Evolutionary conservation across 2,797 vertebrate species (phyloP).

Genomic region (Numenius phaeopus): DNA sequence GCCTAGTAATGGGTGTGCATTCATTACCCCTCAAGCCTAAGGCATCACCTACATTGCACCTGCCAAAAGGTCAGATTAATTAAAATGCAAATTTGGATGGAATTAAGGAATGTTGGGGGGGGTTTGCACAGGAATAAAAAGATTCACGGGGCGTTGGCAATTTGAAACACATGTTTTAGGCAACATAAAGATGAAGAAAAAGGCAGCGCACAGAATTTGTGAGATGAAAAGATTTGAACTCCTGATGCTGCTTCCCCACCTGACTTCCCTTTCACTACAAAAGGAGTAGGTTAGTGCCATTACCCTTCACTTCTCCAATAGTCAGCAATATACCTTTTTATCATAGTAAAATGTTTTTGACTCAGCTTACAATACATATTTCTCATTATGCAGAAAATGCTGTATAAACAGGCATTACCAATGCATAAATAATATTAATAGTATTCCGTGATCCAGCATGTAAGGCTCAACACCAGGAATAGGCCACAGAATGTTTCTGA

Average conservation of each 20-base stretch:
- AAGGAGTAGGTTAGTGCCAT: not conserved
- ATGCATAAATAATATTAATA: not conserved
- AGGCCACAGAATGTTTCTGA: not conserved
- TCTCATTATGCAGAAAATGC: not conserved
- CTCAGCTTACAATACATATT: not conserved
- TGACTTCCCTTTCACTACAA: not conserved
- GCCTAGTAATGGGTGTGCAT: not conserved
- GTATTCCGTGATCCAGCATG: not conserved
- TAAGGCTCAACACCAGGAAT: not conserved
- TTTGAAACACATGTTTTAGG: not conserved
- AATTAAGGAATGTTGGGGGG: not conserved
- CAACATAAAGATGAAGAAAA: not conserved
- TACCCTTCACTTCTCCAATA: not conserved
- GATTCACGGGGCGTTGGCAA: not conserved
- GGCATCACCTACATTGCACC: not conserved
- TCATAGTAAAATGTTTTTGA: not conserved
- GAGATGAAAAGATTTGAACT: not conserved
- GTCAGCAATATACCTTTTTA: not conserved
- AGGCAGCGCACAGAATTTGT: not conserved
- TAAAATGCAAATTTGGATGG: not conserved
- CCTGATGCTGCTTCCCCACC: not conserved
- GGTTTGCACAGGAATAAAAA: not conserved
- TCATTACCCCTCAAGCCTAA: not conserved
- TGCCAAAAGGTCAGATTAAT: not conserved
- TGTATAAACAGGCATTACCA: not conserved